Evolutionary conservation across 2,797 vertebrate species (phyloP), one percentile per base, ranked within the genome.

Genomic region (Diplodus sargus): DNA sequence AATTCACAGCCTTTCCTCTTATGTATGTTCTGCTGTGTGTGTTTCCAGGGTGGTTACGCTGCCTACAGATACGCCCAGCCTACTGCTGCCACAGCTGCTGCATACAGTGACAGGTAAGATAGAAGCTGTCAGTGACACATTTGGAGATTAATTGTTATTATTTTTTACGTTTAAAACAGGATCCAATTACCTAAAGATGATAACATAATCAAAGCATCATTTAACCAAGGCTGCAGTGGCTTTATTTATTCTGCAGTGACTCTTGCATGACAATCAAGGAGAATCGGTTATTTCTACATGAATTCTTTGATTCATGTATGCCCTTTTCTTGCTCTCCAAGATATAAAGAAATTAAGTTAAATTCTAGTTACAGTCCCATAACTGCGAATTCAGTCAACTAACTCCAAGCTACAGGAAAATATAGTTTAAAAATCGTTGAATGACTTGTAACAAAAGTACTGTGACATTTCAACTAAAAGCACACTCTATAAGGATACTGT

Each of bases 21-120:
- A 3, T 76, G 15, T 81, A 28, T 78, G 34, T 53, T 28, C n/a
- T 57, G 28, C 0, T 49, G 48, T 89, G 75, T 93, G 70, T 90
- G 53, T 90, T 76, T 90, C 45, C 75, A 98, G 97, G 97, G 97
- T 94, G 97, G 97, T 94, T 98, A 98, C 85, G 95, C 97, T 96
- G 96, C 97, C 84, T 98, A 98, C 95, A 96, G 97, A 96, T 97
- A 98, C 70, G 97, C 97, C 93, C 97, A 98, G 90, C 97, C 97
- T 93, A 96, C 97, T 94, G 96, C 97, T 92, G 96, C 97, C 94
- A 97, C 97, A 86, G 97, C 97, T 88, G 96, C 97, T 91, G 97
- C 97, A 95, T 99, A 98, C 96, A 98, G 97, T 96, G 97, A 99
- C 97, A 99, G 97, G 97, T 99, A 96, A 97, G 96, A 85, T 42